Base-by-base conservation (phyloP, 2,797 vertebrate genomes). In the Psittacula derbiana region DNA sequence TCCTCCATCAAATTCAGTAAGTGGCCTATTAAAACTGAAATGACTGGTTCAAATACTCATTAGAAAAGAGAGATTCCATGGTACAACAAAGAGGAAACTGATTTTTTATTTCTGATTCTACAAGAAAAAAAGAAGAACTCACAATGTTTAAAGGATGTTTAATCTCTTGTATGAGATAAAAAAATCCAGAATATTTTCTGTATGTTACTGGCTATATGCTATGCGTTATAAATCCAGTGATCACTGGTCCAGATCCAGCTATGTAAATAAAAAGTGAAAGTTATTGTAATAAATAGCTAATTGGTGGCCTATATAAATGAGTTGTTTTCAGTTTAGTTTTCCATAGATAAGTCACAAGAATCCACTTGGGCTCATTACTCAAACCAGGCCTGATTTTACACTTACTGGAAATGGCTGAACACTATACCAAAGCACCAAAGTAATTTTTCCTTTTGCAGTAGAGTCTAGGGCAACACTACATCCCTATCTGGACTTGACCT, bases 1-100 rank as follows among this genome's bases (percentile, higher is more conserved):
- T 98, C 88, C 92, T 97, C 96, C 95, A 94, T 98, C 97, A 97
- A 44, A 62, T 97, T 96, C 96, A 91, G 94, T 96, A 95, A 96
- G 92, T 98, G 78, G 86, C 92, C 95, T 96, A 93, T 96, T 98
- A 97, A 97, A 95, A 92, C 76, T 11, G 75, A 97, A 95, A 96
- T 86, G 92, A 94, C 94, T 97, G 95, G 96, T 91, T 98, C 96
- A 92, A 84, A 93, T 80, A 95, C 72, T 97, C 96, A 96, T 97
- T 98, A 96, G 94, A 96, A 95, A 92, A 91, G 60, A 62, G 94
- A 95, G 85, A 92, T 96, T 95, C 96, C 92, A 92, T 93, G 88
- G 95, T 93, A 89, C 73, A 93, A 96, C 79, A 92, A 93, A 96
- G 83, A 92, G 57, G 74, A 79, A 93, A 92, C 10, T 1, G 66